Evolutionary conservation across 2,888 invertebrate genomes (phyloP).

Genomic region (Glaucopsyche alexis): DNA sequence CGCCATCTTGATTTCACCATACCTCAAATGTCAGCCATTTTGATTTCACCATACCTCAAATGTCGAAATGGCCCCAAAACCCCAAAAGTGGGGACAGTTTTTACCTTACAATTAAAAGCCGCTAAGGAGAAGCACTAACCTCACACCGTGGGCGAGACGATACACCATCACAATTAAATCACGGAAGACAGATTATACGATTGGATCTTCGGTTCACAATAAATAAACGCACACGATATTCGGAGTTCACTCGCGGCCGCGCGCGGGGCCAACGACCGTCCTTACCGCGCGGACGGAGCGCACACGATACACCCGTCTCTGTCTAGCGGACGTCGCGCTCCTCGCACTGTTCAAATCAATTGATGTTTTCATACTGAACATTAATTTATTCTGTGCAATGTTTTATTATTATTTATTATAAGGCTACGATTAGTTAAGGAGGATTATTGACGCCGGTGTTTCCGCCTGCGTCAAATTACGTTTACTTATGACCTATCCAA

Average conservation of each 20-base stretch:
- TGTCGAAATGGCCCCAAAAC: no score
- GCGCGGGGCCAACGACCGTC: slow-evolving; percentile 77
- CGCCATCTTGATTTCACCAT: no score
- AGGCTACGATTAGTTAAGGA: slow-evolving; percentile 21
- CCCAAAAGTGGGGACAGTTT: no score
- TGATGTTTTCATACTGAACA: slow-evolving; percentile 43
- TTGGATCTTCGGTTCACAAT: slow-evolving; percentile 45
- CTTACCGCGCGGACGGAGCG: slow-evolving; percentile 71
- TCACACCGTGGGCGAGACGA: slow-evolving; percentile 5
- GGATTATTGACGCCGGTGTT: slow-evolving; percentile 1
- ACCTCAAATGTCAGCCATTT: no score
- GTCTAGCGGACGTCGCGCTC: slow-evolving; percentile 59
- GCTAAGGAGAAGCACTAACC: neutral
- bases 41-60: no score
- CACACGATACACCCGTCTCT: slow-evolving; percentile 56
- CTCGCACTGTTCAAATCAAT: slow-evolving; percentile 54
- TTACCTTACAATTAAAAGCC: neutral
- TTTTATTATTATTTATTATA: slow-evolving; percentile 34
- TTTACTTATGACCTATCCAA: neutral
- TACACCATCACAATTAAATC: slow-evolving; percentile 38
- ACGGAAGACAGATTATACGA: slow-evolving; percentile 43
- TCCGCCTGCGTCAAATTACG: neutral
- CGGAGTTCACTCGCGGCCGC: slow-evolving; percentile 77
- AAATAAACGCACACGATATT: slow-evolving; percentile 68
- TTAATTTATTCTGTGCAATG: slow-evolving; percentile 41